Conservation (phyloP, 2,113 vertebrate species). For the Dicrurus megarhynchus region DNA sequence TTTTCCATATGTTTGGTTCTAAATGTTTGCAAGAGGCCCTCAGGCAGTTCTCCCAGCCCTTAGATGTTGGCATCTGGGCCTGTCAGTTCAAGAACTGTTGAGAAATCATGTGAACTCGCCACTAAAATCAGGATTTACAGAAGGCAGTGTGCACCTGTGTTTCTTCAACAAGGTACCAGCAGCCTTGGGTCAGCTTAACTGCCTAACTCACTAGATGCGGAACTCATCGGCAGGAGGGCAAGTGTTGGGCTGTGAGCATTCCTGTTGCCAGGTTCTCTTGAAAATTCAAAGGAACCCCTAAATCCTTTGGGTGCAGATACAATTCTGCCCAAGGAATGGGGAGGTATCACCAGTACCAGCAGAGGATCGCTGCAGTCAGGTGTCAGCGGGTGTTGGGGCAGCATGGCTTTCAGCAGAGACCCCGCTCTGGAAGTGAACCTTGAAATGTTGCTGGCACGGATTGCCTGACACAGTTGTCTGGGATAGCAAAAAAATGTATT, state of each 20-base stretch:
- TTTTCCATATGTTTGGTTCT: slow-evolving; percentile 28
- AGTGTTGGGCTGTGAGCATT: background rate
- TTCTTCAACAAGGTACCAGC: background rate
- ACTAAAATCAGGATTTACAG: slow-evolving; percentile 35
- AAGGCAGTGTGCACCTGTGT: slow-evolving; percentile 15
- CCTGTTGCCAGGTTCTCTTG: background rate
- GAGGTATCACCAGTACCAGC: background rate
- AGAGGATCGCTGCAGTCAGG: background rate
- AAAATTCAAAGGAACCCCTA: slow-evolving; percentile 21
- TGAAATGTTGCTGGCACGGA: fast-evolving
- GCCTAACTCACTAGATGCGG: background rate
- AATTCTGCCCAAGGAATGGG: background rate
- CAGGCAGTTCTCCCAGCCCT: slow-evolving; percentile 32
- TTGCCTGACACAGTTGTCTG: background rate
- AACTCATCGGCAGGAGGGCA: background rate
- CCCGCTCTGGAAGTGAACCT: background rate
- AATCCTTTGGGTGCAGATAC: background rate
- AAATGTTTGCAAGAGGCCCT: slow-evolving; percentile 48
- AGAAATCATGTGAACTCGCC: background rate
- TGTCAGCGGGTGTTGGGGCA: background rate
- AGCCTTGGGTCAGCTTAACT: background rate
- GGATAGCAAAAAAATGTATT: background rate
- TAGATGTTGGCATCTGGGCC: slow-evolving; percentile 54
- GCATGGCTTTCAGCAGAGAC: background rate
- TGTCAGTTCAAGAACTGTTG: slow-evolving; percentile 36